Base-by-base conservation (phyloP, 2,113 vertebrate species). In the Vanacampus margaritifer region DNA sequence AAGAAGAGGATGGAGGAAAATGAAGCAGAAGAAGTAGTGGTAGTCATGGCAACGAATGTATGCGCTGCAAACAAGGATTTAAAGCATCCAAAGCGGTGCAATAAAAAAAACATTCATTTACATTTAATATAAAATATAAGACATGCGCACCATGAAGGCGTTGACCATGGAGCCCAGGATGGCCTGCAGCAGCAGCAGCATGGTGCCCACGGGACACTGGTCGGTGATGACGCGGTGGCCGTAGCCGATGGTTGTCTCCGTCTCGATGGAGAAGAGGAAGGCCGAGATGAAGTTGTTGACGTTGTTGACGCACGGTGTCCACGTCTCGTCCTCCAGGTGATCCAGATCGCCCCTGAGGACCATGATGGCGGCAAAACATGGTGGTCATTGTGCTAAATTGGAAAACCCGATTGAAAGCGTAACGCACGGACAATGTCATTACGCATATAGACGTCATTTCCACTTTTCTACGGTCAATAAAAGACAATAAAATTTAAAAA, bases 131-230 rank as follows among this genome's bases (percentile, higher is more conserved):
- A 6, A 3, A 24, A 13, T 23, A 36, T n/a, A 39, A 14, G 57
- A 11, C 1, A 83, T 53, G 85, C 93, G 87, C 82, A 98, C 96
- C 96, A 98, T 98, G 90, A 98, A 98, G 82, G 96, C 96, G 3
- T 98, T 98, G 83, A 98, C 96, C 95, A 98, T 98, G 56, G 96
- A 98, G 58, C 96, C 96, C 87, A 98, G 90, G 83, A 98, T 98
- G 81, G 96, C 96, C 64, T 98, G 96, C 37, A 98, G 91, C 77
- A 98, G 89, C 74, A 98, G 92, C 73, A 98, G 90, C 82, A 95
- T 93, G 75, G 96, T 98, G 66, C 96, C 96, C 81, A 97, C 95
- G 0, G 96, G 96, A 60, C 96, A 98, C 87, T 94, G 92, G 90
- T 98, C 96, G 0, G 96, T 98, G 90, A 98, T 98, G 87, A 98